Base-by-base conservation (phyloP, 2,888 invertebrate species). In the Baronia brevicornis region DNA sequence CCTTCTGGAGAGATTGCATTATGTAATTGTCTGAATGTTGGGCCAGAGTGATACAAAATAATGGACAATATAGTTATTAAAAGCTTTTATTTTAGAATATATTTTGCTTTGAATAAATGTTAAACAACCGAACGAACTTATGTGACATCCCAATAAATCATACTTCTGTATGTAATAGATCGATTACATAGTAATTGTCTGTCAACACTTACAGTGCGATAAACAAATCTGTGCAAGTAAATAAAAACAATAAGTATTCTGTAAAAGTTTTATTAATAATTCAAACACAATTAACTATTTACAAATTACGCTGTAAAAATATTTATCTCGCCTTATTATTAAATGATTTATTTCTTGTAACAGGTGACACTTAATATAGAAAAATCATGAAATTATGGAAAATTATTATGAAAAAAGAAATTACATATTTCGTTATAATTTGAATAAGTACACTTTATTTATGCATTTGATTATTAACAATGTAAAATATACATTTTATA, bases 291-390 rank as follows among this genome's bases (percentile, higher is more conserved):
- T 79, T 78, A 71, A 61, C 75, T 82, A 84, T 84, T 69, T 84
- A 84, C 84, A 82, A 72, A 79, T 84, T 82, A 80, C 67, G 75
- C 78, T 82, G 84, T 82, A 84, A 82, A 82, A 84, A 84, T 82
- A 84, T 82, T 77, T 69, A 79, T 75, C 72, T 80, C 69, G 71
- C 78, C 79, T 80, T 78, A 77, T 67, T 72, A 73, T 63, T 70
- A 77, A 78, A 68, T 78, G 79, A 78, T 79, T 79, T 63, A 70
- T 73, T 60, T 72, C 74, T 71, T 75, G 66, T 72, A 66, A 70
- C 68, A 78, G 73, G 77, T 74, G 77, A 75, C 75, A 72, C 65
- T 77, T 69, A 74, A 63, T 60, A 53, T 65, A 70, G 61, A 74
- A 62, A 67, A 70, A 73, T 27, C 19, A 36, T 27, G 31, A 61